These are phyloP conservation scores for Holothuria leucospilota DNA, from an alignment of 53 echinoderm and acorn worm genomes.

Conservation along the genomic window DNA sequence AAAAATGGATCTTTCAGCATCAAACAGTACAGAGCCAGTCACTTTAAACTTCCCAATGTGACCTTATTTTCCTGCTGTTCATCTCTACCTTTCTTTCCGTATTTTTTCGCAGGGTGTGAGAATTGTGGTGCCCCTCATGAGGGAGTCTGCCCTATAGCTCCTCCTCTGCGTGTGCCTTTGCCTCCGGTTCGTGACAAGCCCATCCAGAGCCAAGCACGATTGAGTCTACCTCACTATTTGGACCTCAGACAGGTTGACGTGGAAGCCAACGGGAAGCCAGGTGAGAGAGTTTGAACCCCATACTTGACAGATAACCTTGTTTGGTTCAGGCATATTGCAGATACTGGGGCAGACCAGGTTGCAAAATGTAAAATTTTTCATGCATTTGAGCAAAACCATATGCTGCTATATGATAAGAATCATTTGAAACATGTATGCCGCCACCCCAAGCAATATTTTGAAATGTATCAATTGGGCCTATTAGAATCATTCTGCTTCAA, in stretches of 20 bases:
- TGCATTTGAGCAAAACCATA: no score
- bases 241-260: constrained; percentile 92
- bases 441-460: no score
- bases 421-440: no score
- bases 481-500: no score
- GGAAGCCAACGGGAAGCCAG: constrained; percentile 79
- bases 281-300: constrained; percentile 50
- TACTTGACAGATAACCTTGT: no score
- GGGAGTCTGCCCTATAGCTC: constrained; percentile 88
- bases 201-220: constrained; percentile 89
- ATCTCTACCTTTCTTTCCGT: not conserved
- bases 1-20: no score
- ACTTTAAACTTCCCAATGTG: not conserved
- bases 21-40: not conserved
- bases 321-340: no score
- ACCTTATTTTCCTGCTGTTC: not conserved
- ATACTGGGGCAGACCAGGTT: no score
- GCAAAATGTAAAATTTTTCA: no score
- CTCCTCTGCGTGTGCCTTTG: constrained; percentile 82
- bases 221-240: constrained; percentile 96
- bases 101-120: constrained; percentile 88
- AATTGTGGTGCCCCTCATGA: constrained; percentile 97
- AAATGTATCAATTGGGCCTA: no score
- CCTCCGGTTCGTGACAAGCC: constrained; percentile 88
- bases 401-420: no score